These are phyloP conservation scores for Heliangelus exortis DNA, from an alignment of 2,797 vertebrate species.

Conservation along the genomic window DNA sequence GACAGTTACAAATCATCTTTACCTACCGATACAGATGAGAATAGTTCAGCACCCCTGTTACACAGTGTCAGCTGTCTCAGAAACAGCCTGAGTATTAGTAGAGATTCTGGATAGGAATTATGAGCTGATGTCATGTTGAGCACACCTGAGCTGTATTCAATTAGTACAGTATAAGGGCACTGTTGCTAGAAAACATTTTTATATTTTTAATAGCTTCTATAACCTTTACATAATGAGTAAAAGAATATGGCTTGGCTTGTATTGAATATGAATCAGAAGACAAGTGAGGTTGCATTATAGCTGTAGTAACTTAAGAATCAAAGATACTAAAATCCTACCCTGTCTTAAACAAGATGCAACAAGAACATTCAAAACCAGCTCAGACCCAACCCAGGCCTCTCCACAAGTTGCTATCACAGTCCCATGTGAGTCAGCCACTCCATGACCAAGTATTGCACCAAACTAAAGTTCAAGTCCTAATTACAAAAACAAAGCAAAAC, in stretches of 20 bases:
- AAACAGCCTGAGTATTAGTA: background rate
- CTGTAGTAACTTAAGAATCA: background rate
- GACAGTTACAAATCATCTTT: background rate
- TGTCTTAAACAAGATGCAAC: background rate
- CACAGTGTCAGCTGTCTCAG: fast-evolving
- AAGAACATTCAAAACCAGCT: background rate
- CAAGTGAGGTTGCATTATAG: background rate
- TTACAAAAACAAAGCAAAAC: background rate
- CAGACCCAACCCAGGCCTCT: background rate
- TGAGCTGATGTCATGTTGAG: background rate
- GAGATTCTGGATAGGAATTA: background rate
- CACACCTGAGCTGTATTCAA: background rate
- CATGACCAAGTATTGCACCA: background rate
- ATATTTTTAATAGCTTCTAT: background rate
- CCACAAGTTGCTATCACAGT: too few species aligned
- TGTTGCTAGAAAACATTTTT: background rate
- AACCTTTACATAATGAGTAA: background rate
- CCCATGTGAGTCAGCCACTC: too few species aligned
- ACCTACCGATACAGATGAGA: background rate
- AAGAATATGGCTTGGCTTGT: background rate
- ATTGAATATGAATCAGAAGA: background rate
- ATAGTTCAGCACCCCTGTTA: background rate
- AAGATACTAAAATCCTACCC: background rate
- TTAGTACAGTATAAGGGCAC: fast-evolving
- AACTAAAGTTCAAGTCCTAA: background rate